Percentiles rank a stretch among this genome's conserved stretches.
Conservation (phyloP, 2,888 invertebrate genomes). For the Orchestes rusci region DNA sequence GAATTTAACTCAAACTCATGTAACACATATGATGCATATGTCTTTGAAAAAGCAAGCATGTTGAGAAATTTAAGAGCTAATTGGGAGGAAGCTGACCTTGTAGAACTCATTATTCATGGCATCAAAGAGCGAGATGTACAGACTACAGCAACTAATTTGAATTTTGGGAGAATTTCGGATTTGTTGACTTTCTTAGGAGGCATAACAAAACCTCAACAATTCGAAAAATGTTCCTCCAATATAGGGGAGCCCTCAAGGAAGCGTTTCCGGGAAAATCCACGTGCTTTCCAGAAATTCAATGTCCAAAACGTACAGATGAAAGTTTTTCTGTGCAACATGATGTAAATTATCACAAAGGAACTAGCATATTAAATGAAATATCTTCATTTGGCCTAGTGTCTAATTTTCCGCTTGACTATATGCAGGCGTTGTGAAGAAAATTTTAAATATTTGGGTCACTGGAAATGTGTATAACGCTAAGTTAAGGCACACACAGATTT, state of each 20-base stretch:
- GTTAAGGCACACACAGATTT: background rate
- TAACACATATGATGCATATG: slow-evolving; percentile 26
- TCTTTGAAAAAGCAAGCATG: slow-evolving; percentile 23
- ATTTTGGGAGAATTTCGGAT: slow-evolving; percentile 23
- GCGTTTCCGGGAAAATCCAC: background rate
- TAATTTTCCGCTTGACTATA: slow-evolving; percentile 25
- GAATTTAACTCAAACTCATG: slow-evolving; percentile 19
- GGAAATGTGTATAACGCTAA: too few relatives aligned
- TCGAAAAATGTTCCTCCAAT: background rate
- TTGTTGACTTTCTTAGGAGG: slow-evolving; percentile 22
- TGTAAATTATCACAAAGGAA: background rate
- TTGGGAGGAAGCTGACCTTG: slow-evolving; percentile 25
- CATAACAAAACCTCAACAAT: slow-evolving; percentile 4
- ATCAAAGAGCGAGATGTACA: slow-evolving; percentile 21
- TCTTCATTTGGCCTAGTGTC: slow-evolving; percentile 16
- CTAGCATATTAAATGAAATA: slow-evolving; percentile 1
- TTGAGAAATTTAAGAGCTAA: slow-evolving; percentile 25
- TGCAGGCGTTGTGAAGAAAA: slow-evolving; percentile 25
- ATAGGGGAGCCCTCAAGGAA: background rate
- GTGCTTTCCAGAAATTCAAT: too few relatives aligned
- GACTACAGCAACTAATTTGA: slow-evolving; percentile 11
- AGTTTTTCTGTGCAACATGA: background rate
- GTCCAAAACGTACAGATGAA: slow-evolving; percentile 4
- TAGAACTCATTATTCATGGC: slow-evolving; percentile 25
- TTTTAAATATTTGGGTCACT: slow-evolving; percentile 17